Evolutionary conservation across 53 echinoderm and acorn worm species (phyloP).

Genomic region (Crossaster papposus): DNA sequence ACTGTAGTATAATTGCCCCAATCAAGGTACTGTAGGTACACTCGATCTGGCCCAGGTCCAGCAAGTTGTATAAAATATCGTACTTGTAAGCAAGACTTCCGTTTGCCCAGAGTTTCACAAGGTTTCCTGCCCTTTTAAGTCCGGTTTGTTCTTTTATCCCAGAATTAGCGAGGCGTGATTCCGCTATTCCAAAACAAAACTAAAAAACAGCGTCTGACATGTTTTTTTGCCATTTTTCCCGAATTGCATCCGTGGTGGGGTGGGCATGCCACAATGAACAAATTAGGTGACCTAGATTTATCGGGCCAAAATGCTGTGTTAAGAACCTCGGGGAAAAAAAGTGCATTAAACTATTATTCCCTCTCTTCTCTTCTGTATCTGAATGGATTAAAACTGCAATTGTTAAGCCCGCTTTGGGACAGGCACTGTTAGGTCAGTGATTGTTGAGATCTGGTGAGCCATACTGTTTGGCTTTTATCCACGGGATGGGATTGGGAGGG

Average conservation of each 20-base stretch:
- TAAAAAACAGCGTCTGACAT: neutral
- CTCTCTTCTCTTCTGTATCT: neutral
- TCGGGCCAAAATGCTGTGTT: neutral
- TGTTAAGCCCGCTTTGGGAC: slow-evolving; percentile 2
- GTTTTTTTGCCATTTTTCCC: neutral
- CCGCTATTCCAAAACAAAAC: neutral
- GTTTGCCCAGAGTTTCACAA: neutral
- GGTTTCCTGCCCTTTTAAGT: slow-evolving; percentile 5
- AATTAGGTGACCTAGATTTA: neutral
- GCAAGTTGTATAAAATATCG: neutral
- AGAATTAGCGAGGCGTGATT: neutral
- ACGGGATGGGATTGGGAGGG: slow-evolving; percentile 34
- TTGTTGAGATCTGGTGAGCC: slow-evolving; percentile 26
- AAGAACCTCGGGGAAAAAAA: slow-evolving; percentile 31
- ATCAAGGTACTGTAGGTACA: neutral
- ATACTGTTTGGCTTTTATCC: neutral
- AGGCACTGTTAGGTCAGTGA: neutral
- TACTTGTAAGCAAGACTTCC: neutral
- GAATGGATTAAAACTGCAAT: slow-evolving; percentile 25
- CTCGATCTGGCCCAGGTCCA: neutral
- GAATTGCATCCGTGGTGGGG: neutral
- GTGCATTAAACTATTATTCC: slow-evolving; percentile 35
- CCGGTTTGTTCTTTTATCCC: neutral
- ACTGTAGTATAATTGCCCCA: neutral
- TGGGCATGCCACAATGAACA: neutral